Percentiles rank a stretch among this genome's conserved stretches.
Conservation (phyloP, 2,888 invertebrate species). For the Campaea margaritaria region DNA sequence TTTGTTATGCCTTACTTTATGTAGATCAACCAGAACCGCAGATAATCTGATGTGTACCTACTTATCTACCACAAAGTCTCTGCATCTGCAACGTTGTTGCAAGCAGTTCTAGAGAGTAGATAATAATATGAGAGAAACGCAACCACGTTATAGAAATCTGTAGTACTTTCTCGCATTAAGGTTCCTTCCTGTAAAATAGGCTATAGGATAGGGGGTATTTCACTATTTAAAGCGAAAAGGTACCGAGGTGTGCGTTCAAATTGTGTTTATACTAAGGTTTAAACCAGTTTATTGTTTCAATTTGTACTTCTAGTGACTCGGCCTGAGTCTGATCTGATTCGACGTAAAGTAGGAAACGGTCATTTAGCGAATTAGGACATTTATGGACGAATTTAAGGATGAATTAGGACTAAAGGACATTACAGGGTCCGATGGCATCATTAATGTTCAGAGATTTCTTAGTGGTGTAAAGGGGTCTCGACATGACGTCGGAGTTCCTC, state of each 20-base stretch:
- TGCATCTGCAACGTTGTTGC: too few relatives aligned
- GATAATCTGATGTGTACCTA: too few relatives aligned
- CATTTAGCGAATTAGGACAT: slow-evolving; percentile 50
- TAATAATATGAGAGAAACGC: too few relatives aligned
- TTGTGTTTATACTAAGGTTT: not conserved
- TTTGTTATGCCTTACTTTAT: too few relatives aligned
- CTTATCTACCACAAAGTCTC: too few relatives aligned
- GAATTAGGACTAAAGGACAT: slow-evolving; percentile 33
- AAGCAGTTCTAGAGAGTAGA: too few relatives aligned
- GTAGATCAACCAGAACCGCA: too few relatives aligned
- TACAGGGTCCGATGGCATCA: slow-evolving; percentile 1
- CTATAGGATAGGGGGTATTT: too few relatives aligned
- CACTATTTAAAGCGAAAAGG: not conserved
- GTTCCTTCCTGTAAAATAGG: too few relatives aligned
- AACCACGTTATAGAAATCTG: too few relatives aligned
- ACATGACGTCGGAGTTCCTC: not conserved
- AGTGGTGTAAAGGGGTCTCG: not conserved
- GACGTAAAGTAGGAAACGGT: slow-evolving; percentile 68
- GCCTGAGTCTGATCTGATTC: slow-evolving; percentile 18
- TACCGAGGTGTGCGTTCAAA: not conserved
- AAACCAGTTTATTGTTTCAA: slow-evolving; percentile 30
- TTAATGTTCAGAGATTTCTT: slow-evolving; percentile 1
- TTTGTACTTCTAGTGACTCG: slow-evolving; percentile 19
- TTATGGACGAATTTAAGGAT: too few relatives aligned
- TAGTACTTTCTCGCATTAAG: too few relatives aligned